Conservation (phyloP, 2,888 invertebrate genomes). For the Nomada fucata region DNA sequence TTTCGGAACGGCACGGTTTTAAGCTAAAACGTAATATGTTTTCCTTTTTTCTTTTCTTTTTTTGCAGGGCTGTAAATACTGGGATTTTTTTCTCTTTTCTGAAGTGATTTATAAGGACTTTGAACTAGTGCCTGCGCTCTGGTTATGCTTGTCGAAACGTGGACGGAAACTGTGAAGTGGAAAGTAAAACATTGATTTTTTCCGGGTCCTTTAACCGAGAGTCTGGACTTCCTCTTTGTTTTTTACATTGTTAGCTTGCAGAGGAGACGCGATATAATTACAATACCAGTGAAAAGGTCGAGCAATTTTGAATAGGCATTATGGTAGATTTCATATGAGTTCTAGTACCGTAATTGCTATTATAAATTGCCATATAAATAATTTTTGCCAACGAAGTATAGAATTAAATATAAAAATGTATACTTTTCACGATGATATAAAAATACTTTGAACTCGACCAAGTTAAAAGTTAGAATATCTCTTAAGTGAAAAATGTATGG, state of each 20-base stretch:
- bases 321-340: not conserved
- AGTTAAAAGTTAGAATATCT: no score
- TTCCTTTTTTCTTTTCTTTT: not conserved
- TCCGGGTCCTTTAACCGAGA: not conserved
- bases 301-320: not conserved
- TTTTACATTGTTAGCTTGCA: not conserved
- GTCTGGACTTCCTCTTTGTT: not conserved
- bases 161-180: constrained; percentile 8
- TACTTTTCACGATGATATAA: no score
- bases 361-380: no score
- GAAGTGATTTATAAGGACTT: constrained; percentile 3
- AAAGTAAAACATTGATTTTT: constrained; percentile 9
- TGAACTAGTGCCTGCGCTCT: not conserved
- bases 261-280: not conserved
- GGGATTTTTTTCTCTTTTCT: constrained; percentile 1
- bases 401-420: no score
- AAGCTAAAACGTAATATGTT: not conserved
- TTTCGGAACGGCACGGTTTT: not conserved
- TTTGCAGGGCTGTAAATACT: not conserved
- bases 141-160: constrained; percentile 14
- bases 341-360: not conserved
- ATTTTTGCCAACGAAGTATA: no score
- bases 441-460: no score
- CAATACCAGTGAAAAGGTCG: not conserved
- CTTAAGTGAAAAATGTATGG: no score